Evolutionary conservation across 2,113 vertebrate genomes (phyloP), one percentile per base, ranked within the genome.

Genomic region (Synchiropus splendidus): DNA sequence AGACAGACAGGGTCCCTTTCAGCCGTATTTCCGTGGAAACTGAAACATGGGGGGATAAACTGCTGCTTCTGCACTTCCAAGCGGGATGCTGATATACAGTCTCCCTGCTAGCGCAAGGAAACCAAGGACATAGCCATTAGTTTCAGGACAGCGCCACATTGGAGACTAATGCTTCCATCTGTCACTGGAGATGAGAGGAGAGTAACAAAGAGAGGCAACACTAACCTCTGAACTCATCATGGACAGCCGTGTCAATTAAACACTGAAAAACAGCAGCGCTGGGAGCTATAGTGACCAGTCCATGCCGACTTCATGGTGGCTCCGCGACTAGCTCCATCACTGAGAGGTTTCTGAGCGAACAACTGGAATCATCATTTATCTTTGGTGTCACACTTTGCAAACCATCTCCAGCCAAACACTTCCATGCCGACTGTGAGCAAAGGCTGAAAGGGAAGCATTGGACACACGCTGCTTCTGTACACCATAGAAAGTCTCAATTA

Each of bases 121-220:
- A 71, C 78, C 80, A 83, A 83, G 80, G 80, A 83, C 80, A 81
- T 73, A 83, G 78, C 76, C 76, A 83, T 83, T 83, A 81, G 80
- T 83, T 83, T 81, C 80, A 79, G 78, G 80, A 81, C 78, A 79
- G 78, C 74, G 67, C 76, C 78, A 79, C 76, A 79, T 83, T 70
- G 76, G 70, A 83, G 70, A 83, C 80, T 81, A 79, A 83, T 83
- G 80, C 74, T 76, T 83, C 78, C 76, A 81, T 81, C 80, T 83
- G 78, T 83, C 76, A 83, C 67, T 46, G 70, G 72, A 78, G 76
- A 83, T 81, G 80, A 83, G 78, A 75, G 74, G 76, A 78, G 72
- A 64, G 78, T 79, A 83, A 83, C 80, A 79, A 83, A 81, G 76
- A 81, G 76, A 73, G 76, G 68, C 76, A 76, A 81, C 76, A 83